phyloP scores from a whole-genome alignment of 2,888 invertebrate species.

The Amphimallon solstitiale region DNA sequence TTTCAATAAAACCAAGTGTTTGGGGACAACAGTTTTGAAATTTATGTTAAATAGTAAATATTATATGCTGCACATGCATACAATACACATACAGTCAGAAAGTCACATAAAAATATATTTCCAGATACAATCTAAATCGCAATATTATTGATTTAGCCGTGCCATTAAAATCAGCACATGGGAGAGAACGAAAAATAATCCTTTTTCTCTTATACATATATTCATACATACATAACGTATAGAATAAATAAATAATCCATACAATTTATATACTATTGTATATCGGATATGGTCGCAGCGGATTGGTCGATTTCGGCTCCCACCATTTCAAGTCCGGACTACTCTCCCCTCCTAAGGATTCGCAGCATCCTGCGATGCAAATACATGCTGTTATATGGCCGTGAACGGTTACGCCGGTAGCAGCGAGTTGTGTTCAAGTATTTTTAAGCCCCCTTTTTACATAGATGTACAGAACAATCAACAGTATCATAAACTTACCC shows the following conservation, averaged over 20 bases:
- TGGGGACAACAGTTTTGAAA: no score
- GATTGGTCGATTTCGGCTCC: conserved; percentile 48
- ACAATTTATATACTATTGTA: conserved; percentile 66
- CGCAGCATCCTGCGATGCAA: conserved; percentile 62
- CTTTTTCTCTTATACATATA: conserved; percentile 52
- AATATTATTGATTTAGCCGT: conserved; percentile 56
- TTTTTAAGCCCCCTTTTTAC: conserved; percentile 26
- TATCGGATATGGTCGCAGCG: conserved; percentile 55
- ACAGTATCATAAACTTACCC: not conserved
- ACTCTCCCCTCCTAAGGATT: conserved; percentile 55
- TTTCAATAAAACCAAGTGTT: no score
- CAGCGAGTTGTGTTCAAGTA: conserved; percentile 38
- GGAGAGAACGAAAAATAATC: conserved; percentile 49
- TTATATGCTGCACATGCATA: not conserved
- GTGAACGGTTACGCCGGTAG: conserved; percentile 51
- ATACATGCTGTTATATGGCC: conserved; percentile 61
- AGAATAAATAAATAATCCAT: conserved; percentile 66
- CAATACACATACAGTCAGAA: not conserved
- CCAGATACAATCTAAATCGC: conserved; percentile 45
- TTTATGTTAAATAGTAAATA: not conserved
- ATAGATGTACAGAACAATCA: not conserved
- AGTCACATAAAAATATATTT: conserved; percentile 24
- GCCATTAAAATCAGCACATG: conserved; percentile 55
- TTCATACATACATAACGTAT: conserved; percentile 63
- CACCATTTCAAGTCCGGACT: conserved; percentile 48